These are phyloP conservation scores for Hirtodrosophila alboralis DNA, from an alignment of 2,888 invertebrate genomes.

Conservation along the genomic window DNA sequence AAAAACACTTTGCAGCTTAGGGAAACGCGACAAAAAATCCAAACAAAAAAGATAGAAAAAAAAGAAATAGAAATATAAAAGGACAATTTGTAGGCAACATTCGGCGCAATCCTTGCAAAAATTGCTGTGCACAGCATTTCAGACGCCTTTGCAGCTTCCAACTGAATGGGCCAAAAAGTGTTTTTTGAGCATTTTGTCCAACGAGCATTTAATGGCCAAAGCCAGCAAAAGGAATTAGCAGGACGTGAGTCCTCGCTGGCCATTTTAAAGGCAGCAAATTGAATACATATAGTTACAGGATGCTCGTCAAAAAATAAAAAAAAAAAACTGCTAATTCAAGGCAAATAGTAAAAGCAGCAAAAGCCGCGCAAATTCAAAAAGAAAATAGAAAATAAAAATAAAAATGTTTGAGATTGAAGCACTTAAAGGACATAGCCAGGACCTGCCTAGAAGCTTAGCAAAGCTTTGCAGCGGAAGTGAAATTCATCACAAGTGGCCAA, in stretches of 20 bases:
- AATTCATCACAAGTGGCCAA: slow-evolving; percentile 27
- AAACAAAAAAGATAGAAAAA: no score
- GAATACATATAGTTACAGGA: slow-evolving; percentile 54
- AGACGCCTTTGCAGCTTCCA: slow-evolving; percentile 57
- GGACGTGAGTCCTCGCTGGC: slow-evolving; percentile 11
- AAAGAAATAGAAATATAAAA: slow-evolving; percentile 16
- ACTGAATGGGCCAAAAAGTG: slow-evolving; percentile 63
- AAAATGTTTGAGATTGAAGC: no score
- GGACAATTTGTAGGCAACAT: slow-evolving; percentile 67
- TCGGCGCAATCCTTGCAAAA: slow-evolving; percentile 35
- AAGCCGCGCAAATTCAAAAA: no score
- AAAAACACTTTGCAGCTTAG: slow-evolving; percentile 69
- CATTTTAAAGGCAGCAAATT: slow-evolving; percentile 29
- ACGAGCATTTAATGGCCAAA: slow-evolving; percentile 71
- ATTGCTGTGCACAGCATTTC: slow-evolving; percentile 53
- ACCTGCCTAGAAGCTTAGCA: slow-evolving; percentile 3
- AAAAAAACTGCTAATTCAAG: slow-evolving; percentile 56
- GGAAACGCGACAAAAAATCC: slow-evolving; percentile 34
- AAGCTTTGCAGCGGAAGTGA: slow-evolving; percentile 22
- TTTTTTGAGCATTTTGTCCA: slow-evolving; percentile 36
- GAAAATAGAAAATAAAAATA: no score
- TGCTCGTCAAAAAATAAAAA: no score
- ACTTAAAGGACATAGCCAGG: no score
- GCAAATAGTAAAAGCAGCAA: slow-evolving; percentile 27
- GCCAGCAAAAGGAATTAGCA: slow-evolving; percentile 59